phyloP scores from a whole-genome alignment of 2,888 invertebrate genomes.

The Celastrina argiolus region DNA sequence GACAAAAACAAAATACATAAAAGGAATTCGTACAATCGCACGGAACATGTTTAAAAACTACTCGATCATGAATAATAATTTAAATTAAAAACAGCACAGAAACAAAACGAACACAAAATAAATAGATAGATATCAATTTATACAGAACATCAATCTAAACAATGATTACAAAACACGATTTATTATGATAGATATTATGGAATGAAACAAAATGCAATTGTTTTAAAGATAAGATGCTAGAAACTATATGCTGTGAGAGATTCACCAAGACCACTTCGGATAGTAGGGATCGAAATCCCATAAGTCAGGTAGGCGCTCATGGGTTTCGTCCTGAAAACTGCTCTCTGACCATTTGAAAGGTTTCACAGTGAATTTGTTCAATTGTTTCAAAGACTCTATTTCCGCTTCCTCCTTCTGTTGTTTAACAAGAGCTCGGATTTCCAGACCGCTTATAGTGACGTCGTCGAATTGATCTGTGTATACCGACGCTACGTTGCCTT shows the following conservation, averaged over 20 bases:
- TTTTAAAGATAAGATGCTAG: neutral
- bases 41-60: slow-evolving; percentile 10
- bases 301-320: slow-evolving; percentile 84
- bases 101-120: slow-evolving; percentile 29
- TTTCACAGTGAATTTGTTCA: slow-evolving; percentile 55
- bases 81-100: slow-evolving; percentile 21
- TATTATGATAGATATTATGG: neutral
- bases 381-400: slow-evolving; percentile 52
- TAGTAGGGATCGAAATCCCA: slow-evolving; percentile 82
- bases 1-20: slow-evolving; percentile 23
- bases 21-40: neutral
- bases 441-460: slow-evolving; percentile 54
- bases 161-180: slow-evolving; percentile 19
- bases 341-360: slow-evolving; percentile 88
- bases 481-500: slow-evolving; percentile 60
- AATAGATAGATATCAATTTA: slow-evolving; percentile 28
- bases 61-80: slow-evolving; percentile 6
- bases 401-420: slow-evolving; percentile 59
- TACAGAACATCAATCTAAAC: slow-evolving; percentile 3
- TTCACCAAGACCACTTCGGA: slow-evolving; percentile 80
- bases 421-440: slow-evolving; percentile 59
- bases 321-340: slow-evolving; percentile 78
- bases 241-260: slow-evolving; percentile 35
- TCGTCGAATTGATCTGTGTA: slow-evolving; percentile 67
- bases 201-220: slow-evolving; percentile 14